A percentile compares a stretch with the other conserved stretches of the same genome.
phyloP scores from a whole-genome alignment of 2,113 vertebrate species.

The Centrocercus urophasianus region DNA sequence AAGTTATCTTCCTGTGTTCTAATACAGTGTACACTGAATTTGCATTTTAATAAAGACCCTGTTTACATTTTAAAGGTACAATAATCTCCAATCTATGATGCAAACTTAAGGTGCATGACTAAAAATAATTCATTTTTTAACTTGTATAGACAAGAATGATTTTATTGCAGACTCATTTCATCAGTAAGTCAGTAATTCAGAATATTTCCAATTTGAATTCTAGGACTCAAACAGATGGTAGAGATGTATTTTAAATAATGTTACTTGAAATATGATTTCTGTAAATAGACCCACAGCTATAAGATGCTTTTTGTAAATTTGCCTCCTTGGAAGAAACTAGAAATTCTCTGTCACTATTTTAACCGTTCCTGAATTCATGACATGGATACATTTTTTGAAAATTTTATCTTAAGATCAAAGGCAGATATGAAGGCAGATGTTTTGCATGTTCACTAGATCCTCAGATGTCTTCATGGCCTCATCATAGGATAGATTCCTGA shows the following conservation, averaged over 20 bases:
- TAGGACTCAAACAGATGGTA: slow-evolving; percentile 43
- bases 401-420: neutral
- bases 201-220: slow-evolving; percentile 31
- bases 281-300: slow-evolving; percentile 27
- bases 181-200: neutral
- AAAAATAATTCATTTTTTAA: neutral
- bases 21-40: neutral
- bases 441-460: neutral
- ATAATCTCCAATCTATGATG: neutral
- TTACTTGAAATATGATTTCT: slow-evolving; percentile 18
- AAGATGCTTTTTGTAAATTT: slow-evolving; percentile 38
- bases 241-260: slow-evolving; percentile 54
- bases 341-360: neutral
- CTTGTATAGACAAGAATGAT: neutral
- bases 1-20: neutral
- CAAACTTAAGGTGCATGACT: neutral
- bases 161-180: slow-evolving; percentile 24
- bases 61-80: neutral
- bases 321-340: neutral
- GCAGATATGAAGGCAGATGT: slow-evolving; percentile 1
- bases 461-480: neutral
- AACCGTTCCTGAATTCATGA: neutral
- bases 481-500: neutral
- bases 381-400: neutral
- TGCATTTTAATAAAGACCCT: neutral